Percentiles rank a stretch among this genome's conserved stretches.
Conservation (phyloP, 2,888 invertebrate genomes). For the Protonemura montana region DNA sequence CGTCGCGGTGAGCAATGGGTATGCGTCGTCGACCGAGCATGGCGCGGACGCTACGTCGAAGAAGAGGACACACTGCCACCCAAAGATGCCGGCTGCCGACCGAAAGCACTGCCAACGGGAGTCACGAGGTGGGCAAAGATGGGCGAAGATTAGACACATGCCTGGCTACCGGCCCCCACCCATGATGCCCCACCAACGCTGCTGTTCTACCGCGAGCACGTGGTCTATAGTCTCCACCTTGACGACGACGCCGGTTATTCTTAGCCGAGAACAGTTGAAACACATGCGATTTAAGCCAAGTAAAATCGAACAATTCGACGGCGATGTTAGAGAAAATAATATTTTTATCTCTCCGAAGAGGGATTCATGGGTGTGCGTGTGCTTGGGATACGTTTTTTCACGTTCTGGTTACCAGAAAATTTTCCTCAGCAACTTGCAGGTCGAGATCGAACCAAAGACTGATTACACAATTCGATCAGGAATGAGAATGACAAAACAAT, state of each 20-base stretch:
- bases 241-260: neutral
- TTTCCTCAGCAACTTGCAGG: neutral
- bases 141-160: neutral
- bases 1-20: neutral
- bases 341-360: neutral
- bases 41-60: too few relatives aligned
- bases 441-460: neutral
- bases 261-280: neutral
- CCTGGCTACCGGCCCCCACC: too few relatives aligned
- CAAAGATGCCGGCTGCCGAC: too few relatives aligned
- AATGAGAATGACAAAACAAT: neutral
- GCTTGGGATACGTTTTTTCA: neutral
- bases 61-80: too few relatives aligned
- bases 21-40: neutral
- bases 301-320: neutral
- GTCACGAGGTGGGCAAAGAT: neutral
- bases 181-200: neutral
- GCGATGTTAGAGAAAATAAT: neutral
- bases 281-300: slow-evolving; percentile 5
- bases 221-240: neutral
- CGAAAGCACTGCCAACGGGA: neutral
- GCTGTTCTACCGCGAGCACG: neutral
- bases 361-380: neutral
- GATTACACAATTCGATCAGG: neutral
- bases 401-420: neutral